Percentiles rank a stretch among this genome's conserved stretches.
phyloP scores from a whole-genome alignment of 2,888 invertebrate genomes.

The Cheilosia soror region DNA sequence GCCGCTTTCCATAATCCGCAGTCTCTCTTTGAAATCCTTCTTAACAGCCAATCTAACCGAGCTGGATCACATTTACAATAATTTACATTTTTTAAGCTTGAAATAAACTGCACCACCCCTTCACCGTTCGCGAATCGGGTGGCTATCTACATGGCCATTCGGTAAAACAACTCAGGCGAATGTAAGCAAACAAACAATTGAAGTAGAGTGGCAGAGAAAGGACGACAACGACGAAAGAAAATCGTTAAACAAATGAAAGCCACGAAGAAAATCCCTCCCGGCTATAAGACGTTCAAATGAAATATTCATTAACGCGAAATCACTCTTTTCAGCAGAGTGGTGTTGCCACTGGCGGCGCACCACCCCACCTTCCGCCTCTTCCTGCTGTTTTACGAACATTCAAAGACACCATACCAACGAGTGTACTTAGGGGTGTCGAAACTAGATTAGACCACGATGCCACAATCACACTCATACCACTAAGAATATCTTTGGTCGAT shows the following conservation, averaged over 20 bases:
- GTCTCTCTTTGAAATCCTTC: slow-evolving; percentile 76
- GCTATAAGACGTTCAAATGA: slow-evolving; percentile 77
- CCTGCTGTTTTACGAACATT: slow-evolving; percentile 67
- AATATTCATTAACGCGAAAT: slow-evolving; percentile 80
- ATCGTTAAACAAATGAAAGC: slow-evolving; percentile 76
- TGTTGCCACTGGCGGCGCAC: slow-evolving; percentile 31
- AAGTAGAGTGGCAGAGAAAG: slow-evolving; percentile 46
- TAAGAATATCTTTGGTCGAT: slow-evolving; percentile 62
- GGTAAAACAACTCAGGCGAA: slow-evolving; percentile 71
- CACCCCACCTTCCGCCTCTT: slow-evolving; percentile 9
- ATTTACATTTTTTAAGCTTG: slow-evolving; percentile 80
- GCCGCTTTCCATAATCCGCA: slow-evolving; percentile 66
- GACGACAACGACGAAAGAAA: slow-evolving; percentile 66
- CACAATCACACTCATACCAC: slow-evolving; percentile 49
- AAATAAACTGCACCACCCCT: slow-evolving; percentile 75
- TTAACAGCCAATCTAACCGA: slow-evolving; percentile 78
- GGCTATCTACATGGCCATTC: slow-evolving; percentile 74
- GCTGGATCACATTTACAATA: slow-evolving; percentile 79
- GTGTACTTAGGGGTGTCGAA: slow-evolving; percentile 55
- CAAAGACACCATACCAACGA: slow-evolving; percentile 49
- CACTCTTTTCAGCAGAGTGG: slow-evolving; percentile 69
- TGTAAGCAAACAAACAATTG: slow-evolving; percentile 73
- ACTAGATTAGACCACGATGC: slow-evolving; percentile 46
- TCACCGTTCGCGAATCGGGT: slow-evolving; percentile 31
- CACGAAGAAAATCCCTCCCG: slow-evolving; percentile 72